These are phyloP conservation scores for Eptesicus fuscus DNA, from an alignment of 2,113 vertebrate genomes.

Conservation along the genomic window DNA sequence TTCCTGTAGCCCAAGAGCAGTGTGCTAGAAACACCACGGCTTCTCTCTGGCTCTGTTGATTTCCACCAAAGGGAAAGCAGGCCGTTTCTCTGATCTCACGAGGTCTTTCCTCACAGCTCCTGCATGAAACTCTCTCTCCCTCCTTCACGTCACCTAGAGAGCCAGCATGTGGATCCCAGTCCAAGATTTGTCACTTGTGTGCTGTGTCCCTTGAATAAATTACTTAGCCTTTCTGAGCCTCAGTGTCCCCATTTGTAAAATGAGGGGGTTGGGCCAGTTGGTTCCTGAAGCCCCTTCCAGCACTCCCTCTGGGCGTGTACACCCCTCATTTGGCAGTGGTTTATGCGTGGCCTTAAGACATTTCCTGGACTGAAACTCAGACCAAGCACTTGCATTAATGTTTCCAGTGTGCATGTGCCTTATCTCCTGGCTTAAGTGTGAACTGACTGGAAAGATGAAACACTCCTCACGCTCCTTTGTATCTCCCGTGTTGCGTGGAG, in stretches of 20 bases:
- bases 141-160: neutral
- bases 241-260: neutral
- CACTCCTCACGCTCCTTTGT: neutral
- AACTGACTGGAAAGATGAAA: neutral
- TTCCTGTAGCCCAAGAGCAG: neutral
- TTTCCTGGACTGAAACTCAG: neutral
- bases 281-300: neutral
- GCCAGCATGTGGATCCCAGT: neutral
- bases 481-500: neutral
- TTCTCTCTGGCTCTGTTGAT: neutral
- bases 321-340: neutral
- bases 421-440: neutral
- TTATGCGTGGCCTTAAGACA: neutral
- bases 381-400: neutral
- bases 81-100: rapidly evolving
- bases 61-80: neutral
- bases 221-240: neutral
- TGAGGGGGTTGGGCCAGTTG: too few relatives aligned
- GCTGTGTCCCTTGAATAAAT: neutral
- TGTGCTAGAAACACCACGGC: neutral
- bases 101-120: neutral
- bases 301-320: neutral
- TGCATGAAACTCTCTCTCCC: neutral
- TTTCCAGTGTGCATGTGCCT: neutral
- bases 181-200: neutral